Conservation (phyloP, 2,797 vertebrate genomes). For the Alosa sapidissima region DNA sequence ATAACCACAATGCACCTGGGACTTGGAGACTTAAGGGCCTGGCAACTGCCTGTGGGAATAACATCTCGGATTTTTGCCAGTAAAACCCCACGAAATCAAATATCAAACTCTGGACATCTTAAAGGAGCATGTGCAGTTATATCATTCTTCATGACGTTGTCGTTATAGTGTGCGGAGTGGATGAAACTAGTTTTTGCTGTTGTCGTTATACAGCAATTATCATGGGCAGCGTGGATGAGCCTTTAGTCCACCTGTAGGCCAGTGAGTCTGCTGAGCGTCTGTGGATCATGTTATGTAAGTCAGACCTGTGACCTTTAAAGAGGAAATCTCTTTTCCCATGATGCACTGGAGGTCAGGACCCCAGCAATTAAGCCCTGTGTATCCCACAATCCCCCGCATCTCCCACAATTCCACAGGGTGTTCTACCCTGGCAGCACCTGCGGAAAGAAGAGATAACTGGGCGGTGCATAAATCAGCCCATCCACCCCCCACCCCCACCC, state of each 20-base stretch:
- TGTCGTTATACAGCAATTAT: no score
- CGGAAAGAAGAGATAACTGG: neutral
- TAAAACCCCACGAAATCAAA: neutral
- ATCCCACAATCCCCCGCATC: conserved; percentile 1
- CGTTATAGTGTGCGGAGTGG: no score
- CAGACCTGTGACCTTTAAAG: neutral
- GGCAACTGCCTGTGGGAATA: neutral
- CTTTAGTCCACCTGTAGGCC: neutral
- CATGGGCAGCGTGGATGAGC: neutral
- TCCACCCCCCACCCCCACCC: no score
- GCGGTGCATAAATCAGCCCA: neutral
- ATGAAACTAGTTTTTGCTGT: no score
- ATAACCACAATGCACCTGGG: no score
- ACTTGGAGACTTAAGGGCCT: neutral
- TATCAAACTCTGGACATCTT: neutral
- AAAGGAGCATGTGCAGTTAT: neutral
- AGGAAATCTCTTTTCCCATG: conserved; percentile 18
- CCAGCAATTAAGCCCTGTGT: neutral
- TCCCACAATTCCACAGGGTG: conserved; percentile 15
- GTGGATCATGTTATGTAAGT: neutral
- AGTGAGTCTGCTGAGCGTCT: neutral
- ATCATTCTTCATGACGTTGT: no score
- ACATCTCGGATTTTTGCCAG: neutral
- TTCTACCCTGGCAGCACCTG: neutral
- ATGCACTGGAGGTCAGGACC: neutral